Conservation (phyloP, 2,888 invertebrate species). For the Thecocarcelia acutangulata region DNA sequence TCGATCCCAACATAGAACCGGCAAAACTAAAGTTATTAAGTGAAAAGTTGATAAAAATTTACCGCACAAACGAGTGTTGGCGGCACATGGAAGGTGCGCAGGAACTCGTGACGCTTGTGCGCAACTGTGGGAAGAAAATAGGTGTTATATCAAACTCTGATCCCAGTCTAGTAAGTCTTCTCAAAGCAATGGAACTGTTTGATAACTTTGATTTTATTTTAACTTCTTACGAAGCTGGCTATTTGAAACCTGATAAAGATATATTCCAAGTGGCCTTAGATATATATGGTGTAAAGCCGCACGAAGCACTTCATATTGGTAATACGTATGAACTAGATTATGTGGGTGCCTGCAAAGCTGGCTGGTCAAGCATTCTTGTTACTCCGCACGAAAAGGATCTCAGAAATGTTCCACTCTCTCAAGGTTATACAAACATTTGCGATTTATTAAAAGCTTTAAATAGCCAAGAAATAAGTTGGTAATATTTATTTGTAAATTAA, state of each 20-base stretch:
- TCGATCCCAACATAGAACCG: conserved; percentile 71
- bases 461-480: conserved; percentile 76
- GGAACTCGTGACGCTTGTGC: conserved; percentile 83
- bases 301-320: conserved; percentile 91
- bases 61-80: conserved; percentile 88
- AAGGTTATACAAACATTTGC: conserved; percentile 73
- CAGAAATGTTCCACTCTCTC: conserved; percentile 64
- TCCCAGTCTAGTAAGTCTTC: conserved; percentile 87
- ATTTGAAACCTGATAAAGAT: conserved; percentile 77
- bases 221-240: conserved; percentile 88
- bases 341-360: conserved; percentile 86
- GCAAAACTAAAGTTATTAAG: conserved; percentile 81
- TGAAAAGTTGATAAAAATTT: conserved; percentile 85
- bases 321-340: conserved; percentile 90
- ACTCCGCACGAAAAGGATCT: conserved; percentile 44
- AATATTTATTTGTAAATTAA: conserved; percentile 14
- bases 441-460: conserved; percentile 74
- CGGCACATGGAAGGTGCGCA: conserved; percentile 84
- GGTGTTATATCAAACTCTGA: conserved; percentile 96
- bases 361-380: conserved; percentile 78
- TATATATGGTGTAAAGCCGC: conserved; percentile 82
- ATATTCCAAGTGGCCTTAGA: conserved; percentile 82
- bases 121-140: conserved; percentile 79
- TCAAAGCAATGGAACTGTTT: conserved; percentile 85
- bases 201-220: conserved; percentile 89